These are phyloP conservation scores for Temnothorax curvispinosus DNA, from an alignment of 1,140 invertebrate species.

Conservation along the genomic window DNA sequence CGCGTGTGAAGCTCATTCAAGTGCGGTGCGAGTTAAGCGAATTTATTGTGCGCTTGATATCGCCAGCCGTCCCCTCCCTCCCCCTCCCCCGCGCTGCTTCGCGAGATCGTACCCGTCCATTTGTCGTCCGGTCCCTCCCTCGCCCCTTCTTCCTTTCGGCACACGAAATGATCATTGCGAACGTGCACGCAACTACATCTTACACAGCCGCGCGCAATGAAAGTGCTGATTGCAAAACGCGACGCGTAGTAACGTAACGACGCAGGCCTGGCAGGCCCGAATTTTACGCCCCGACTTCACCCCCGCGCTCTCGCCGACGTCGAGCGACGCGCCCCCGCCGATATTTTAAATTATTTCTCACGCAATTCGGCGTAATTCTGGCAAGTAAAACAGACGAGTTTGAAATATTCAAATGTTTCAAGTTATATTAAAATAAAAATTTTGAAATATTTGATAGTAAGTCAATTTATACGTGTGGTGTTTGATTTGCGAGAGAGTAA, in stretches of 20 bases:
- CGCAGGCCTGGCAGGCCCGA: neutral
- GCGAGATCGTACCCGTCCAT: conserved; percentile 5
- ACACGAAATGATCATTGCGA: conserved; percentile 61
- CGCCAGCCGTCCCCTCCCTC: neutral
- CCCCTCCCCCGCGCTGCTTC: neutral
- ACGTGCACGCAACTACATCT: conserved; percentile 62
- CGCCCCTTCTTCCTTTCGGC: conserved; percentile 18
- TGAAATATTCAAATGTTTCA: no score
- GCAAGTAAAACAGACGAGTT: neutral
- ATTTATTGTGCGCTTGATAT: conserved; percentile 49
- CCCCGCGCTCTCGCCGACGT: neutral
- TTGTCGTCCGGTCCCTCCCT: neutral
- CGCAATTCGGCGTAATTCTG: neutral
- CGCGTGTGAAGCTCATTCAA: conserved; percentile 59
- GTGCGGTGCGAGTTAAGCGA: conserved; percentile 54
- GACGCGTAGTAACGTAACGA: conserved; percentile 41
- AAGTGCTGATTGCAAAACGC: conserved; percentile 41
- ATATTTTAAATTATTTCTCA: neutral
- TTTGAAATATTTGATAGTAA: neutral
- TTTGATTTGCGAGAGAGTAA: neutral
- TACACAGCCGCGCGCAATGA: conserved; percentile 33
- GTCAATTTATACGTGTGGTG: neutral
- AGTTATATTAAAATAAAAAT: neutral
- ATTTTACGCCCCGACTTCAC: conserved; percentile 19
- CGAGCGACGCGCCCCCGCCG: neutral